phyloP scores from a whole-genome alignment of 2,797 vertebrate species.

The Lepidocolaptes lacrymiger region DNA sequence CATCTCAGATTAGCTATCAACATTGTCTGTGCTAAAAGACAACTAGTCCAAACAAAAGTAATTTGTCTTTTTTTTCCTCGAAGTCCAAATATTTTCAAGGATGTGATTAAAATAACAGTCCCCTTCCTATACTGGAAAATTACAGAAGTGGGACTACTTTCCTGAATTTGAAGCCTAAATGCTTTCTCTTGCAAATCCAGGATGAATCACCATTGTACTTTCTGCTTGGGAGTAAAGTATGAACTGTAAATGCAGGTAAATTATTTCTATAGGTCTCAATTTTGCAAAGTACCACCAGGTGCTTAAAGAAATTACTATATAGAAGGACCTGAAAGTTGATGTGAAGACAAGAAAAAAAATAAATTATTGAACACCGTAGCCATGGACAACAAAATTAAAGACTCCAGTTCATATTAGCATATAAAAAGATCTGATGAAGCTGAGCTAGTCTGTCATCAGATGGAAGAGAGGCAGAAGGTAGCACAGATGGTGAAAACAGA shows the following conservation, averaged over 20 bases:
- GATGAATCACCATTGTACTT: background rate
- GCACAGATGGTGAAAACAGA: conserved; percentile 66
- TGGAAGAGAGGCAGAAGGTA: conserved; percentile 59
- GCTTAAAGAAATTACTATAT: background rate
- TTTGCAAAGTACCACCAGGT: background rate
- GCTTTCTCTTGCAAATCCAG: background rate
- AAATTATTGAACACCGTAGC: background rate
- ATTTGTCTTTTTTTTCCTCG: background rate
- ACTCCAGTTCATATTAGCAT: conserved; percentile 16
- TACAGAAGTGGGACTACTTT: background rate
- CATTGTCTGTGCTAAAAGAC: background rate
- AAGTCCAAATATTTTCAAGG: background rate
- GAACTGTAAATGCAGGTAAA: background rate
- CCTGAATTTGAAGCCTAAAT: background rate
- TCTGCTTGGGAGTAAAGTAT: background rate
- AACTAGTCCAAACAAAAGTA: background rate
- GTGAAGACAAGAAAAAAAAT: background rate
- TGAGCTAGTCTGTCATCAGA: conserved; percentile 46
- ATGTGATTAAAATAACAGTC: background rate
- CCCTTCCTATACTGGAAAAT: background rate
- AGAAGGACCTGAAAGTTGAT: background rate
- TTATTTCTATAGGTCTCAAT: background rate
- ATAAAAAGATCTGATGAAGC: conserved; percentile 58
- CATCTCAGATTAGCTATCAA: background rate
- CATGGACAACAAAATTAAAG: conserved; percentile 33